Evolutionary conservation across 2,113 vertebrate species (phyloP).

Genomic region (Anarhynchus alexandrinus): DNA sequence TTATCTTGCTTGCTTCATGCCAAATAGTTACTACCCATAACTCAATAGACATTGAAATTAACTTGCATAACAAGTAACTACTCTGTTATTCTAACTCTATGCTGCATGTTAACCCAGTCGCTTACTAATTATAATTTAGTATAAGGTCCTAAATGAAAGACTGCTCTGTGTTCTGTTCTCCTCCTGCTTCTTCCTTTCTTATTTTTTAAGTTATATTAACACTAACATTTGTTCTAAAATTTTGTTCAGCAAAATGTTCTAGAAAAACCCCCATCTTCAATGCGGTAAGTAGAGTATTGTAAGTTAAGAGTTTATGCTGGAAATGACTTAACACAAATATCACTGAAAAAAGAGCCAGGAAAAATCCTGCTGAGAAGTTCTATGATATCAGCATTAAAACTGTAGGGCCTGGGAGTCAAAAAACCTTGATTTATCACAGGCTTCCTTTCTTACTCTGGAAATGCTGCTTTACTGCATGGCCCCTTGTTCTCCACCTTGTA

Average conservation of each 20-base stretch:
- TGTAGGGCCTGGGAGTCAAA: neutral
- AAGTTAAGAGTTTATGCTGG: neutral
- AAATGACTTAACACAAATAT: neutral
- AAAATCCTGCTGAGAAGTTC: neutral
- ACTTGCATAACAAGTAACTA: neutral
- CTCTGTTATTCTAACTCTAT: neutral
- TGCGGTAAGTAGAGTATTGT: neutral
- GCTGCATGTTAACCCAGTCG: accelerated
- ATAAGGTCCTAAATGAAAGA: neutral
- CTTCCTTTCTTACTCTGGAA: neutral
- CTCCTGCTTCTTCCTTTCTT: neutral
- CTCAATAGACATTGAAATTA: neutral
- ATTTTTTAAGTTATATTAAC: neutral
- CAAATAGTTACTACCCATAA: neutral
- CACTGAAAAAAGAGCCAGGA: neutral
- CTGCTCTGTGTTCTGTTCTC: neutral
- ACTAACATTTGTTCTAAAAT: neutral
- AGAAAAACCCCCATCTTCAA: accelerated
- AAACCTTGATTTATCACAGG: neutral
- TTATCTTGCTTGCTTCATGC: neutral
- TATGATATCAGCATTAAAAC: neutral
- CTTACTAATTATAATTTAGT: neutral
- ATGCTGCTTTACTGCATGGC: neutral
- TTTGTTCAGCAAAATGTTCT: neutral
- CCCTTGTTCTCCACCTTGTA: neutral